Conservation (phyloP, 2,888 invertebrate species). For the Chalcosyrphus nemorum region DNA sequence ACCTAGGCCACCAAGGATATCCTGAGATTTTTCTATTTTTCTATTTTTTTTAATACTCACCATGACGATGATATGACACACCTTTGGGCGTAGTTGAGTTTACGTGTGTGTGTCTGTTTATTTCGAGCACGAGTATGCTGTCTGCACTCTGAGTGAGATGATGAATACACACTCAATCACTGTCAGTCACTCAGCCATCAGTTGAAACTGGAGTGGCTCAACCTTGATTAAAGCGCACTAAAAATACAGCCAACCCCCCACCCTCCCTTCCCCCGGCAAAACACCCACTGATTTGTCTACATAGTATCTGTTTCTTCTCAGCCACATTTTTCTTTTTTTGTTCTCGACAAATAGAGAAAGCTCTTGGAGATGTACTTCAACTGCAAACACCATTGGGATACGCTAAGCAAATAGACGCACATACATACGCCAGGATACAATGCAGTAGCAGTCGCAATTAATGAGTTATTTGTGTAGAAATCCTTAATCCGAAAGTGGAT, state of each 20-base stretch:
- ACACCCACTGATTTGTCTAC: conserved; percentile 12
- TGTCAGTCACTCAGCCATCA: conserved; percentile 58
- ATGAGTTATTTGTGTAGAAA: conserved; percentile 51
- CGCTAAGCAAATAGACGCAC: not conserved
- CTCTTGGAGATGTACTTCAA: conserved; percentile 7
- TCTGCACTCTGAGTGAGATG: conserved; percentile 44
- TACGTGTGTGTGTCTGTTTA: not conserved
- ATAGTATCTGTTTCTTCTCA: conserved; percentile 30
- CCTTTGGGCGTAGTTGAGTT: conserved; percentile 4
- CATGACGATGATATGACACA: conserved; percentile 42
- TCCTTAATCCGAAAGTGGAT: conserved; percentile 12
- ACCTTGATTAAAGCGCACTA: conserved; percentile 52
- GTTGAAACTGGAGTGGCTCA: conserved; percentile 44
- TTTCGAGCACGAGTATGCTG: not conserved
- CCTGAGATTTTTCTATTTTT: conserved; percentile 14
- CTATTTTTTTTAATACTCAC: not conserved
- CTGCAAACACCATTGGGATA: conserved; percentile 23
- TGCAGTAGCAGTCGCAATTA: conserved; percentile 35
- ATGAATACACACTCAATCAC: conserved; percentile 63
- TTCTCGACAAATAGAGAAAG: not conserved
- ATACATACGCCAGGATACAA: no score
- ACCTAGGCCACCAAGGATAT: conserved; percentile 37
- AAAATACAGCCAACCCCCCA: conserved; percentile 10
- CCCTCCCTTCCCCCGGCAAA: no score
- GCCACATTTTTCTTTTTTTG: conserved; percentile 3